Percentiles rank a stretch among this genome's conserved stretches.
These are phyloP conservation scores for Umimayanthus kanabou DNA, from an alignment of 92 coral and sea anemone genomes.

Conservation along the genomic window DNA sequence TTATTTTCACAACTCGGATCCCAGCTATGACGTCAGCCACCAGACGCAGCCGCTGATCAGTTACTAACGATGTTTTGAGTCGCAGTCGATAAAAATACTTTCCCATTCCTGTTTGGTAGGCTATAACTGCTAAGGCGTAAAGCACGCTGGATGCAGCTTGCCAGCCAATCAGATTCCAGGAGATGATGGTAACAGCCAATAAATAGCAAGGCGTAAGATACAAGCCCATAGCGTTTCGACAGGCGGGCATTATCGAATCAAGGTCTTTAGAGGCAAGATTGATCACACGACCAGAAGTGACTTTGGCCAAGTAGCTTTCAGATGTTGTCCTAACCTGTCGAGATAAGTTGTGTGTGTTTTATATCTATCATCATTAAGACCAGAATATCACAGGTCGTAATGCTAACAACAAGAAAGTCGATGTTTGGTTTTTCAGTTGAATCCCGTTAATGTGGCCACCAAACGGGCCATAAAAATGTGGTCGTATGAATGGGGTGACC, in stretches of 20 bases:
- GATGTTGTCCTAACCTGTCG: neutral
- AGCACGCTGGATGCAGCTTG: conserved; percentile 14
- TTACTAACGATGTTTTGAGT: conserved; percentile 1
- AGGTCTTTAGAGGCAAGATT: conserved; percentile 12
- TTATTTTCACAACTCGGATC: conserved; percentile 7
- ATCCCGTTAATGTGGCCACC: too few species aligned
- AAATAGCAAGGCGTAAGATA: neutral
- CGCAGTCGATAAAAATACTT: conserved; percentile 7
- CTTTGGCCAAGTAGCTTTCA: neutral
- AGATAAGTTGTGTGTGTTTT: too few species aligned
- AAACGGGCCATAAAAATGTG: too few species aligned
- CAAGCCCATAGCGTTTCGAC: neutral
- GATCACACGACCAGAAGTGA: conserved; percentile 13
- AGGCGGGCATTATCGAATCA: neutral
- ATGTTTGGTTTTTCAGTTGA: too few species aligned
- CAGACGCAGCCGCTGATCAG: conserved; percentile 21
- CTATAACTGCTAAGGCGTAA: neutral
- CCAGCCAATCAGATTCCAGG: conserved; percentile 21
- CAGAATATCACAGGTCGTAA: neutral
- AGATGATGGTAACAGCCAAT: neutral
- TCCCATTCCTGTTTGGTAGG: conserved; percentile 8
- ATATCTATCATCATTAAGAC: too few species aligned
- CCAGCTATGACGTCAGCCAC: conserved; percentile 30
- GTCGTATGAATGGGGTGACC: too few species aligned
- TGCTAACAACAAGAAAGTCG: neutral